phyloP scores from a whole-genome alignment of 2,797 vertebrate species.

The Todus mexicanus region DNA sequence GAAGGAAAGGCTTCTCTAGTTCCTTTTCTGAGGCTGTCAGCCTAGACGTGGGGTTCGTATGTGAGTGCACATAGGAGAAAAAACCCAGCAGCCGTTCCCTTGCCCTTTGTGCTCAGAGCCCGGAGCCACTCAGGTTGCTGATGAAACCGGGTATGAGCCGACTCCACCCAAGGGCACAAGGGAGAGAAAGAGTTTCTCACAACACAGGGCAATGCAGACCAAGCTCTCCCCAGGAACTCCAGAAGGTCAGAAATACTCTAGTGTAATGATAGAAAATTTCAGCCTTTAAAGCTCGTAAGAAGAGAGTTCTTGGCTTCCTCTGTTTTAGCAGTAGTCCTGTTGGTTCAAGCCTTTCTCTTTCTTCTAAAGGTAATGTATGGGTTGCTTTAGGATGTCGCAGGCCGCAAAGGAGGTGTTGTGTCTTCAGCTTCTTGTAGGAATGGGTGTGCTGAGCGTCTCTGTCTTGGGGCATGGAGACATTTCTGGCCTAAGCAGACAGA shows the following conservation, averaged over 20 bases:
- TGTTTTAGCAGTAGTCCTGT: background rate
- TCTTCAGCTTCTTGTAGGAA: background rate
- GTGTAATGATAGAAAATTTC: background rate
- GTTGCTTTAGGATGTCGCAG: background rate
- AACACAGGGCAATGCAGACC: background rate
- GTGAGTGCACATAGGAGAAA: fast-evolving
- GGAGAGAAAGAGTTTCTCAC: background rate
- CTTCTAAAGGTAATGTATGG: background rate
- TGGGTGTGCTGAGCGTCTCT: background rate
- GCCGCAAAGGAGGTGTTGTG: background rate
- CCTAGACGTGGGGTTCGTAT: fast-evolving
- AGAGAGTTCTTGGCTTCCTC: background rate
- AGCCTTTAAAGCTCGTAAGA: background rate
- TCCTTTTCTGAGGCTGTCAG: background rate
- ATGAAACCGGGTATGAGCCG: background rate
- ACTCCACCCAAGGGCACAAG: background rate
- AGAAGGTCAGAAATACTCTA: background rate
- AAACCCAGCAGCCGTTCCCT: background rate
- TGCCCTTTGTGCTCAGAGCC: background rate
- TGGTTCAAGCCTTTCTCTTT: background rate
- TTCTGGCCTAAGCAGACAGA: background rate
- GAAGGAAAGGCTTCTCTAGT: background rate
- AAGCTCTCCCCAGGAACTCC: background rate
- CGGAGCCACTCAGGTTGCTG: background rate
- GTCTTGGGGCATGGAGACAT: background rate